A percentile compares a stretch with the other conserved stretches of the same genome.
Evolutionary conservation across 1,140 invertebrate species (phyloP).

Genomic region (Propsilocerus akamusi): DNA sequence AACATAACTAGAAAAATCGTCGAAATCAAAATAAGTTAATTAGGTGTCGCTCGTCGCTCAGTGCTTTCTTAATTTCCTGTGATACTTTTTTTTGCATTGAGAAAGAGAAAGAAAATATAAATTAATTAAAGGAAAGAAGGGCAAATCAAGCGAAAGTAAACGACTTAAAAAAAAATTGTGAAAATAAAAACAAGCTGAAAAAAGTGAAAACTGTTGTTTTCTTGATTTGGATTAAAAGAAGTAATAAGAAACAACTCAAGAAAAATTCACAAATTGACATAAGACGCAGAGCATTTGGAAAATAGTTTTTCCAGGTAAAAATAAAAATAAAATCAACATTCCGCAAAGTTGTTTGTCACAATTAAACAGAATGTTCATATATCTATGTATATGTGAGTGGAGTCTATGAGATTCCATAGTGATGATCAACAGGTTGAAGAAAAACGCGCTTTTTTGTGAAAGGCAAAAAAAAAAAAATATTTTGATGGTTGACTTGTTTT

Average conservation of each 20-base stretch:
- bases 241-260: no score
- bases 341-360: background rate
- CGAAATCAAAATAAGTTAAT: no score
- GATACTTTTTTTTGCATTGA: background rate
- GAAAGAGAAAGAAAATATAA: background rate
- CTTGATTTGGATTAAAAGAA: conserved; percentile 3
- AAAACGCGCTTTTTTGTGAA: no score
- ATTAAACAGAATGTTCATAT: background rate
- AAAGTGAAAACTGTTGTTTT: conserved; percentile 3
- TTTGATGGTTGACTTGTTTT: no score
- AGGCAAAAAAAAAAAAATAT: no score
- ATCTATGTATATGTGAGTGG: no score
- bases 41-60: no score
- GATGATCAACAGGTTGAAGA: no score
- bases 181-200: background rate
- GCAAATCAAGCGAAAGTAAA: background rate
- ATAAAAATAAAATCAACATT: background rate
- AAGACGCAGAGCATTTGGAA: no score
- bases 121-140: background rate
- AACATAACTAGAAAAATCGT: no score
- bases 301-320: background rate
- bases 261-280: no score
- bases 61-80: conserved; percentile 2
- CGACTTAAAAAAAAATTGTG: background rate
- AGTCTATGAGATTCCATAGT: no score